phyloP scores from a whole-genome alignment of 2,113 vertebrate species.

The Nothoprocta pentlandii region DNA sequence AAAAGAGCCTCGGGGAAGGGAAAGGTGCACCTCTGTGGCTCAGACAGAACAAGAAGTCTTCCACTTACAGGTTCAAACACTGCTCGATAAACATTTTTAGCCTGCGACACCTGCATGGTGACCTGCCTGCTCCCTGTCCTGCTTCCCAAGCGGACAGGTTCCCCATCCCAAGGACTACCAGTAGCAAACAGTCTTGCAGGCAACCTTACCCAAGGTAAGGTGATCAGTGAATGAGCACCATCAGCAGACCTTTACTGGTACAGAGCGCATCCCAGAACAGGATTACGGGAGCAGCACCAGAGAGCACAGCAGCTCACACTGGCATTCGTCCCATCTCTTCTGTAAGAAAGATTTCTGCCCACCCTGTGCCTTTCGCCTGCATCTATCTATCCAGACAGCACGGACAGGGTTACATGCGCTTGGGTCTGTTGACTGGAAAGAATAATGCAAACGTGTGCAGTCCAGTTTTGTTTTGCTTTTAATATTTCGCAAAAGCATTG shows the following conservation, averaged over 20 bases:
- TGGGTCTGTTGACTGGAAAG: background rate
- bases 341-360: background rate
- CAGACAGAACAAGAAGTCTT: background rate
- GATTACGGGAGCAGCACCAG: background rate
- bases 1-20: background rate
- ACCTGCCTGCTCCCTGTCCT: background rate
- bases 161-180: background rate
- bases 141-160: background rate
- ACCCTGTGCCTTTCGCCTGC: background rate
- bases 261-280: background rate
- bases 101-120: accelerated
- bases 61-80: background rate
- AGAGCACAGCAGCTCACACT: background rate
- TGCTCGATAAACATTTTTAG: background rate
- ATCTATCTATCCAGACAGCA: background rate
- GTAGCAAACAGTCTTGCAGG: background rate
- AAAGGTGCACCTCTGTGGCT: background rate
- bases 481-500: background rate
- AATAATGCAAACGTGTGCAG: background rate
- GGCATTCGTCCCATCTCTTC: background rate
- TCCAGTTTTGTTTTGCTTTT: background rate
- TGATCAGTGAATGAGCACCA: accelerated
- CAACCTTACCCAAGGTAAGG: background rate
- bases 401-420: background rate
- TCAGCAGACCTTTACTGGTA: background rate